Percentiles rank a stretch among this genome's conserved stretches.
Evolutionary conservation across 2,113 vertebrate genomes (phyloP).

Genomic region (Aphyosemion australe): DNA sequence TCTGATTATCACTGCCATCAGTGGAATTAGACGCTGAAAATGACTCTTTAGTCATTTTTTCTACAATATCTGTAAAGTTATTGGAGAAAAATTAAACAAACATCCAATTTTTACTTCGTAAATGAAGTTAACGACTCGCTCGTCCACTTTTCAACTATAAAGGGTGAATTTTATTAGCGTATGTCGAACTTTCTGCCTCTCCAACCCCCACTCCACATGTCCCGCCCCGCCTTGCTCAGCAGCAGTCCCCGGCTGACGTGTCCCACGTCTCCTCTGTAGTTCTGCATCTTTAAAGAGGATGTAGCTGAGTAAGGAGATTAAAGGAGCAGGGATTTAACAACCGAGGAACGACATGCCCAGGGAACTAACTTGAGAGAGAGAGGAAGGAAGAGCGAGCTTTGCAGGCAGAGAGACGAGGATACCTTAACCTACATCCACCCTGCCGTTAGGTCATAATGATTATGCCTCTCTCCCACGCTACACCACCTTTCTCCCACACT

Average conservation of each 20-base stretch:
- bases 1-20: neutral
- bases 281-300: slow-evolving; percentile 87
- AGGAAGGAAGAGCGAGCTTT: slow-evolving; percentile 53
- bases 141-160: neutral
- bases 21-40: neutral
- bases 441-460: slow-evolving; percentile 71
- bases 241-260: slow-evolving; percentile 45
- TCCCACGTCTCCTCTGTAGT: slow-evolving; percentile 51
- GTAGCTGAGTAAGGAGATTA: slow-evolving; percentile 83
- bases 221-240: slow-evolving; percentile 35
- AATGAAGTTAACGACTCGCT: neutral
- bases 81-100: slow-evolving; percentile 8
- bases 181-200: neutral
- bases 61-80: neutral
- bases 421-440: slow-evolving; percentile 75
- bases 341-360: slow-evolving; percentile 69
- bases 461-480: slow-evolving; percentile 63
- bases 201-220: slow-evolving; percentile 1
- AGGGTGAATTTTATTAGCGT: neutral
- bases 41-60: neutral
- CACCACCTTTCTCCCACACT: slow-evolving; percentile 60
- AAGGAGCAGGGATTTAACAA: slow-evolving; percentile 83
- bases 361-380: slow-evolving; percentile 63
- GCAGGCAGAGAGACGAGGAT: slow-evolving; percentile 42
- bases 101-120: slow-evolving; percentile 1